Evolutionary conservation across 2,113 vertebrate species (phyloP), one percentile per base, ranked within the genome.

Genomic region (Callaeas wilsoni): DNA sequence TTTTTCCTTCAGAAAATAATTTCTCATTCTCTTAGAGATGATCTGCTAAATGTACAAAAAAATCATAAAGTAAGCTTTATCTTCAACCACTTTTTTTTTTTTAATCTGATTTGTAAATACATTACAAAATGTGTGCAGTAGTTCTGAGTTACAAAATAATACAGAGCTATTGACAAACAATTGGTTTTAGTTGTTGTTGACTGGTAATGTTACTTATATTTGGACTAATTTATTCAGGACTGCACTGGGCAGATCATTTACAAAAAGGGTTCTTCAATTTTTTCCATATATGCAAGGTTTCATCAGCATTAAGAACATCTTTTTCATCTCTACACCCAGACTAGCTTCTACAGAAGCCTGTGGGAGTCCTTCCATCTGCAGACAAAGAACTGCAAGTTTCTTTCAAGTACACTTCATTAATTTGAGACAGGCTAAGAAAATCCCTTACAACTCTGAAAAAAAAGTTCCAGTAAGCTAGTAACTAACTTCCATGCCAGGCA

Each of bases 381-480:
- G 52, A 80, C 89, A 92, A 91, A 90, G 86, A 84, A 87, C 30
- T 74, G 13, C 1, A 6, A 71, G 44, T 70, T 88, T 82, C 92
- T 92, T 96, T 93, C 78, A 88, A 92, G 74, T 64, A 55, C 49
- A 75, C 56, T 84, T 76, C 0, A 14, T 81, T 95, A 92, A 94
- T 94, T 94, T 92, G 81, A 94, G 73, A 52, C 91, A 95, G 91
- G 41, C 60, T 81, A 92, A 67, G 74, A 96, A 96, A 96, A 96
- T 62, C 52, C 65, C 44, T 83, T 75, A 86, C 65, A 78, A 76
- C 52, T 71, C 52, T 14, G n/a, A 68, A 75, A 71, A 83, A 87
- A 60, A 41, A 25, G 25, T 81, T 84, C 59, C 33, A 76, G 26
- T 71, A 63, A 71, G 84, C 52, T 74, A 44, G 52, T 52, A 62